These are phyloP conservation scores for Cyphomyrmex costatus DNA, from an alignment of 1,140 invertebrate species.

Conservation along the genomic window DNA sequence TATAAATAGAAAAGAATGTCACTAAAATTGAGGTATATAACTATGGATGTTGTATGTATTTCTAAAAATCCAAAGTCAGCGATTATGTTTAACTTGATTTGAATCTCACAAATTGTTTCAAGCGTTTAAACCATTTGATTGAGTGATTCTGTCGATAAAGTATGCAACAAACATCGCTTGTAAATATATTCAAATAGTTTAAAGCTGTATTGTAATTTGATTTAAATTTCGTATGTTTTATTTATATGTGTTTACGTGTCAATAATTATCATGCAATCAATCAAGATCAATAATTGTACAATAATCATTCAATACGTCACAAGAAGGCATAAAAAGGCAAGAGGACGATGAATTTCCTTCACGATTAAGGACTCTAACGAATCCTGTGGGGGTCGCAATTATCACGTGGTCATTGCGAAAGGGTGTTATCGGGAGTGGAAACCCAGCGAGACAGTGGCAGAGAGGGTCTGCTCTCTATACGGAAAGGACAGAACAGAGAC, in stretches of 20 bases:
- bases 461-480: slow-evolving; percentile 36
- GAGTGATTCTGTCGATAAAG: neutral
- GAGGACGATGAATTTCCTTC: slow-evolving; percentile 83
- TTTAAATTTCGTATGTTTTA: slow-evolving; percentile 25
- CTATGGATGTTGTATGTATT: neutral
- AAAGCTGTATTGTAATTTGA: neutral
- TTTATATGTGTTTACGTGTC: neutral
- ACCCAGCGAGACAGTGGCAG: slow-evolving; percentile 54
- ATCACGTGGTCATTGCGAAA: slow-evolving; percentile 86
- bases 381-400: slow-evolving; percentile 83
- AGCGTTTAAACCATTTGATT: slow-evolving; percentile 1
- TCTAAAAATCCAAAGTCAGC: neutral
- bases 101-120: neutral
- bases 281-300: slow-evolving; percentile 67
- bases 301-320: neutral
- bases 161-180: slow-evolving; percentile 14
- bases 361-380: slow-evolving; percentile 76
- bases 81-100: neutral
- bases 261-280: slow-evolving; percentile 54
- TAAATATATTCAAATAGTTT: slow-evolving; percentile 36
- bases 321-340: slow-evolving; percentile 41
- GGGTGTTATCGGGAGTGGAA: slow-evolving; percentile 81
- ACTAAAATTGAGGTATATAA: neutral
- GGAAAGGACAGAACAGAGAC: slow-evolving; percentile 30
- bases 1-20: neutral